A percentile compares a stretch with the other conserved stretches of the same genome.
phyloP scores from a whole-genome alignment of 2,888 invertebrate genomes.

The Metopia argyrocephala region DNA sequence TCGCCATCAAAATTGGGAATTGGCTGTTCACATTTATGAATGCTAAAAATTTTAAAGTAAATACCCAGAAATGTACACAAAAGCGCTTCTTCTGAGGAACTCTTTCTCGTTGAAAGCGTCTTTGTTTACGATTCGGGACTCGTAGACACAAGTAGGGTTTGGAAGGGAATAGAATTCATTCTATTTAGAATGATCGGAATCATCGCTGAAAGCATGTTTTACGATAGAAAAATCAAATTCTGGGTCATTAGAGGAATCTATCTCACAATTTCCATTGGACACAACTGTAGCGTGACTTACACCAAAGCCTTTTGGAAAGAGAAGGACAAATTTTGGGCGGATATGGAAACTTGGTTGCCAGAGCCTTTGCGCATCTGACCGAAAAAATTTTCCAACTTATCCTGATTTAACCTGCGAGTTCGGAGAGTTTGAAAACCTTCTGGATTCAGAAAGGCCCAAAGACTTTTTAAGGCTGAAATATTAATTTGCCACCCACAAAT shows the following conservation, averaged over 20 bases:
- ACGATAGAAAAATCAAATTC: slow-evolving; percentile 7
- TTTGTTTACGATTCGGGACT: not conserved
- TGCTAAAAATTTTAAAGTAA: slow-evolving; percentile 29
- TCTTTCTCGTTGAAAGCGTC: not conserved
- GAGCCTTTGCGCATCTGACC: too few species aligned
- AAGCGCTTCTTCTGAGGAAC: slow-evolving; percentile 8
- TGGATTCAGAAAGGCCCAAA: not conserved
- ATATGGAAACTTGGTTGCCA: not conserved
- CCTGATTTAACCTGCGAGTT: not conserved
- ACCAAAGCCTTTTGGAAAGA: slow-evolving; percentile 20
- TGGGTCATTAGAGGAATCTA: not conserved
- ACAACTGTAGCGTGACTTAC: slow-evolving; percentile 9
- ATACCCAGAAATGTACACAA: slow-evolving; percentile 42
- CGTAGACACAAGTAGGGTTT: not conserved
- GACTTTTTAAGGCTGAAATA: slow-evolving; percentile 12
- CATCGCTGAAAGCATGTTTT: too few species aligned
- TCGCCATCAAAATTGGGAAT: slow-evolving; percentile 30
- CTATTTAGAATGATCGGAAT: not conserved
- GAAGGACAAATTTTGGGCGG: slow-evolving; percentile 13
- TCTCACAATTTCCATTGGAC: slow-evolving; percentile 35
- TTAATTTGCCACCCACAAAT: not conserved
- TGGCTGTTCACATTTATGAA: slow-evolving; percentile 24
- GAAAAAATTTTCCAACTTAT: too few species aligned
- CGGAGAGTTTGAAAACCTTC: not conserved
- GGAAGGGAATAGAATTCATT: too few species aligned